Evolutionary conservation across 2,888 invertebrate genomes (phyloP), one percentile per base, ranked within the genome.

Genomic region (Microplitis manilae): DNA sequence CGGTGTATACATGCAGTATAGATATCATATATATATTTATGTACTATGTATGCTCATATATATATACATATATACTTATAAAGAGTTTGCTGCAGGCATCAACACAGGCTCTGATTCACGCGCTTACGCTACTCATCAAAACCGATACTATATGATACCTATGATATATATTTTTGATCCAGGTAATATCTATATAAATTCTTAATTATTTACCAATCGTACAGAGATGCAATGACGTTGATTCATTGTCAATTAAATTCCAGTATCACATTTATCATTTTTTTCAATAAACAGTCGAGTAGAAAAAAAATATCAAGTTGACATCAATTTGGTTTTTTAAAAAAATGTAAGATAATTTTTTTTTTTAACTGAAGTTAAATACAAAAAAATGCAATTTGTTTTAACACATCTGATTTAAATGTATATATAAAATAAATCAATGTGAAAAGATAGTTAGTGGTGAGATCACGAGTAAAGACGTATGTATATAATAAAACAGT

Each of bases 71-170:
- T 50, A 13, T 50, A 50, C 50, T 13, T 50, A 50, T 50, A 50
- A 50, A 8, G 50, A 60, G 71, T 60, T 60, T 69, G 78, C 79
- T 77, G 78, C 73, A 77, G 81, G 81, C 81, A 81, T 79, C 71
- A 80, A 81, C 78, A 83, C 81, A 77, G 76, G 77, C 70, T 70
- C 70, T 82, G 80, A 82, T 79, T 82, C 83, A 82, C 75, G 80
- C 78, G 80, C 65, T 65, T 65, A 65, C 65, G 65, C 30, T 50
- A 5, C 50, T 65, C 65, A 65, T 65, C 30, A 13, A 65, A 77
- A 60, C 70, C 50, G 13, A 50, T 50, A 50, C 50, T 50, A 13
- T 50, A 50, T 13, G 50, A 13, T 50, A 50, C 13, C 50, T 17
- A 1, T n/a, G 59, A 70, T 70, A 70, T 79, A 78, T 79, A 79